These are phyloP conservation scores for Sitophilus oryzae DNA, from an alignment of 1,140 invertebrate genomes.

Conservation along the genomic window DNA sequence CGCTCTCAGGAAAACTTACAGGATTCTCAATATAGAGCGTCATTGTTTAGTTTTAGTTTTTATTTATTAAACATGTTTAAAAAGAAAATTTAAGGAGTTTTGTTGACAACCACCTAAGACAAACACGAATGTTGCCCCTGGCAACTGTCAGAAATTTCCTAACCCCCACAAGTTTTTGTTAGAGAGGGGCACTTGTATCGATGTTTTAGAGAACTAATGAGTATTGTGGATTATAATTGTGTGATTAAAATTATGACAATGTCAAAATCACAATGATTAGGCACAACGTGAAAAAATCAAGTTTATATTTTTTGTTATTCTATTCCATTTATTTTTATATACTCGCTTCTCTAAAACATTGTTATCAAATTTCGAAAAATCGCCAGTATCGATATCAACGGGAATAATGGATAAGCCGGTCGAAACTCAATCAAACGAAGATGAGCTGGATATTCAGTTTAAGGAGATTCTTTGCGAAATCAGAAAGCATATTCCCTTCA, in stretches of 20 bases:
- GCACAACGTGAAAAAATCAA: background rate
- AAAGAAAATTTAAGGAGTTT: no score
- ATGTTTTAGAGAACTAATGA: no score
- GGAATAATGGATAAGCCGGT: conserved; percentile 4
- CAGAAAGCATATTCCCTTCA: conserved; percentile 36
- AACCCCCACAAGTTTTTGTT: no score
- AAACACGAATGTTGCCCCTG: background rate
- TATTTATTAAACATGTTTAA: background rate
- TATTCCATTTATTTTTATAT: conserved; percentile 9
- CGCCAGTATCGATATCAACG: background rate
- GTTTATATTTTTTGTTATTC: conserved; percentile 15
- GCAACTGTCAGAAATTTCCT: no score
- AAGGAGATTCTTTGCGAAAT: conserved; percentile 38
- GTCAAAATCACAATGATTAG: conserved; percentile 15
- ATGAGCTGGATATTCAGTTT: conserved; percentile 41
- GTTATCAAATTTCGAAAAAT: conserved; percentile 3
- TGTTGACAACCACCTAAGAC: background rate
- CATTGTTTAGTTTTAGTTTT: conserved; percentile 46
- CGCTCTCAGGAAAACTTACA: conserved; percentile 60
- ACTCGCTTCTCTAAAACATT: background rate
- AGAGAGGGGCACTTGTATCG: no score
- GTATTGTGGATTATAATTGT: no score
- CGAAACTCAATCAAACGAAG: background rate
- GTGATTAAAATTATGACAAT: no score
- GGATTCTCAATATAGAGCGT: conserved; percentile 71